Base-by-base conservation (phyloP, 2,888 invertebrate species). In the Adelognathus sp. region DNA sequence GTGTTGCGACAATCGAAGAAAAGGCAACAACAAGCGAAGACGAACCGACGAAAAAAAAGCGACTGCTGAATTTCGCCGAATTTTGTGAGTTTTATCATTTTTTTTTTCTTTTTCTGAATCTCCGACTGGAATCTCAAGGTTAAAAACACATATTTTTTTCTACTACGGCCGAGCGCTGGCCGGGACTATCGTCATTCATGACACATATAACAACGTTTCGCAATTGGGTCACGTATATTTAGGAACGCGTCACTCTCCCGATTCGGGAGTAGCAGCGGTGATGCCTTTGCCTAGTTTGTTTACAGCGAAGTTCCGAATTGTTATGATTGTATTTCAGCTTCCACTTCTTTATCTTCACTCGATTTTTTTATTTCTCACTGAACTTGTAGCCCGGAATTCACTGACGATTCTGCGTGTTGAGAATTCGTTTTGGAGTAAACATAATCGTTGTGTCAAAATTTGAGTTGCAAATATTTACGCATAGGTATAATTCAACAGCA, bases 191-290 rank as follows among this genome's bases (percentile, higher is more conserved):
- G 66, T 71, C 61, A 52, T 41, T 41, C 46, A 29, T 73, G 66
- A 44, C 74, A 70, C 58, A 61, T 72, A 58, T 81, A 71, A 78
- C 72, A 44, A n/a, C 24, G 69, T 85, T 83, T 84, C 79, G 81
- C 80, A 82, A 85, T 82, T 83, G 71, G 83, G 85, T 83, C 85
- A 81, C 60, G 80, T 83, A 83, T 85, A 86, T 85, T 83, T 86
- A 80, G 70, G 80, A 64, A 76, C 79, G 46, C 81, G 81, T 81
- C 80, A 81, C 73, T 73, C 54, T 64, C 31, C 7, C n/a, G 29
- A 21, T 72, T 58, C 21, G 54, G 16, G 21, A 69, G 46, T 14
- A 56, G 50, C 36, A 6, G 9, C n/a, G 18, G 33, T 56, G 16
- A 69, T 24, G 36, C 31, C 24, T 58, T 27, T 36, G 18, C n/a